Percentiles rank a stretch among this genome's conserved stretches.
Evolutionary conservation across 2,113 vertebrate species (phyloP).

Genomic region (Pseudopodoces humilis): DNA sequence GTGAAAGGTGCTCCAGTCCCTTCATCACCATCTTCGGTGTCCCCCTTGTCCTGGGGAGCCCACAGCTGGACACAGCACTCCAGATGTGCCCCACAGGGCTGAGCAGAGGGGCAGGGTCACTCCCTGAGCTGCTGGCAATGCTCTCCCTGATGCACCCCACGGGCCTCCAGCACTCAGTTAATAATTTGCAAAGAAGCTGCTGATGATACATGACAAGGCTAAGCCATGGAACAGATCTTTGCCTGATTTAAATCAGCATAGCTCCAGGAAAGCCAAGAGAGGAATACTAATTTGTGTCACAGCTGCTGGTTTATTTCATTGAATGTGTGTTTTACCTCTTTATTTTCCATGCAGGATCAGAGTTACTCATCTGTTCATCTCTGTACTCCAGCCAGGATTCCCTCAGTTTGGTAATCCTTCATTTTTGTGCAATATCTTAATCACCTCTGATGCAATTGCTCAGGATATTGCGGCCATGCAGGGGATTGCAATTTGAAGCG

Average conservation of each 20-base stretch:
- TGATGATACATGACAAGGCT: neutral
- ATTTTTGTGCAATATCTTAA: slow-evolving; percentile 3
- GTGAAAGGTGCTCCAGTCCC: neutral
- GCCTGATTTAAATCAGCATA: neutral
- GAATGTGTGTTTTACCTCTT: neutral
- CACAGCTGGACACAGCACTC: neutral
- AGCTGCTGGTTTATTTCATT: neutral
- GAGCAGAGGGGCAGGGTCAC: neutral
- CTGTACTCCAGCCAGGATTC: neutral
- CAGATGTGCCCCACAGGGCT: neutral
- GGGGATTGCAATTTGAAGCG: neutral
- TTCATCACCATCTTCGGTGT: fast-evolving
- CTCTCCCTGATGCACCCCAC: neutral
- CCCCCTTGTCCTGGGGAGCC: neutral
- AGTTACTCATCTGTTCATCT: slow-evolving; percentile 8
- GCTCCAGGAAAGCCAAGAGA: neutral
- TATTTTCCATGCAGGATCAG: neutral
- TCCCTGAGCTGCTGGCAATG: neutral
- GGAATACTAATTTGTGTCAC: neutral
- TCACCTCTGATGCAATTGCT: neutral
- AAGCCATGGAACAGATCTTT: neutral
- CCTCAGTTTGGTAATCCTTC: neutral
- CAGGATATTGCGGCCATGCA: neutral
- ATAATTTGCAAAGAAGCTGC: neutral
- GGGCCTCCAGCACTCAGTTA: neutral